Conservation (phyloP, 2,113 vertebrate genomes). For the Pedetes capensis region DNA sequence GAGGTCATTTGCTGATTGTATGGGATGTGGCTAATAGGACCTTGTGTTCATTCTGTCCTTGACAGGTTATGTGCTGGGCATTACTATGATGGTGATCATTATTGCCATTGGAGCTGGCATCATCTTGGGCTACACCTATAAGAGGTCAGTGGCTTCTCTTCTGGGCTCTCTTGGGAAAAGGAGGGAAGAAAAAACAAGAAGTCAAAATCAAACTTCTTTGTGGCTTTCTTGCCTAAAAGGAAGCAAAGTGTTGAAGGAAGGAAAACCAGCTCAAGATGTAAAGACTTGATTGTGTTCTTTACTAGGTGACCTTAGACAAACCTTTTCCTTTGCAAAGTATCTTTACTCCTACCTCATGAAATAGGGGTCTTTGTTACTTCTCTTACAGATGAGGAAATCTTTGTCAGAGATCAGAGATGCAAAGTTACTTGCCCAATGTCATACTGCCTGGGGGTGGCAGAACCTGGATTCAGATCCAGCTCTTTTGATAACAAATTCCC, state of each 20-base stretch:
- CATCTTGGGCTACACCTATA: slow-evolving; percentile 93
- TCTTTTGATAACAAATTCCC: neutral
- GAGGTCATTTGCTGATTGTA: neutral
- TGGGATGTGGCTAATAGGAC: slow-evolving; percentile 50
- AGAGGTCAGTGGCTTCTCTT: slow-evolving; percentile 87
- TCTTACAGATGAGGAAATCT: neutral
- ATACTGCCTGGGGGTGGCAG: neutral
- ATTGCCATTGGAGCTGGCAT: slow-evolving; percentile 91
- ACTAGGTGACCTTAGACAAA: neutral
- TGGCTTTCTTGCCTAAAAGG: neutral
- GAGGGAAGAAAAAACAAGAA: neutral
- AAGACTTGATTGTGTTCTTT: slow-evolving; percentile 16
- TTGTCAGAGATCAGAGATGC: neutral
- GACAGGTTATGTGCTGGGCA: slow-evolving; percentile 90
- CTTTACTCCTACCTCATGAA: neutral
- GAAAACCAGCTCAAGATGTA: neutral
- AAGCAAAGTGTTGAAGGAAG: neutral
- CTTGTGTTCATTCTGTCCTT: slow-evolving; percentile 35
- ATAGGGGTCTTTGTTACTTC: neutral
- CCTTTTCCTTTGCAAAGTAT: neutral
- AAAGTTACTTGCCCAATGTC: neutral
- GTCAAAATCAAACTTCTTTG: neutral
- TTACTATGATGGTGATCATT: slow-evolving; percentile 94
- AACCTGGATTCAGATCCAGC: neutral
- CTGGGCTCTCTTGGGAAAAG: neutral